These are phyloP conservation scores for Clanis bilineata DNA, from an alignment of 2,888 invertebrate species.

Conservation along the genomic window DNA sequence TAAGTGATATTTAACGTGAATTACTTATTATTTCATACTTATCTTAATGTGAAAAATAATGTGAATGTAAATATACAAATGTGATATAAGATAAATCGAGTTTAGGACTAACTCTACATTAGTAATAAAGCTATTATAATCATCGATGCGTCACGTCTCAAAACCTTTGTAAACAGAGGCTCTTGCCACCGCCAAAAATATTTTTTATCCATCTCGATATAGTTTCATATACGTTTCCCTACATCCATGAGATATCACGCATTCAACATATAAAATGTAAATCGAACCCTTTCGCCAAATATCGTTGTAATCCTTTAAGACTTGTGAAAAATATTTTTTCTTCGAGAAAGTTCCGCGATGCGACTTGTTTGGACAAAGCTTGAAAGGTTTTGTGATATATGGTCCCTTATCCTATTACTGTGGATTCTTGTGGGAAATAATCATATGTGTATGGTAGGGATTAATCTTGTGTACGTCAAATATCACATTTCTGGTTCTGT, in stretches of 20 bases:
- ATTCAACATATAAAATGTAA: background rate
- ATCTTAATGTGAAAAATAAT: no score
- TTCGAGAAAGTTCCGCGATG: background rate
- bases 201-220: background rate
- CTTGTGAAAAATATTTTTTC: background rate
- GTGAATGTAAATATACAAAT: no score
- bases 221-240: background rate
- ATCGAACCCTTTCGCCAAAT: background rate
- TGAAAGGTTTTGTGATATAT: slow-evolving; percentile 15
- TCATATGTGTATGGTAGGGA: background rate
- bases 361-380: background rate
- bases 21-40: no score
- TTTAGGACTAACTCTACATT: no score
- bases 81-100: no score
- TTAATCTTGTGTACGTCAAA: background rate
- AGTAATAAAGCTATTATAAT: no score
- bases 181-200: no score
- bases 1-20: no score
- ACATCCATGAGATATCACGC: background rate
- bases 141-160: no score
- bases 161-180: no score
- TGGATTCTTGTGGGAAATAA: slow-evolving; percentile 10
- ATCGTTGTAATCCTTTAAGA: background rate
- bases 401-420: slow-evolving; percentile 9
- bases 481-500: background rate